Percentiles rank a stretch among this genome's conserved stretches.
These are phyloP conservation scores for Dendrocopos noguchii DNA, from an alignment of 2,113 vertebrate species.

Conservation along the genomic window DNA sequence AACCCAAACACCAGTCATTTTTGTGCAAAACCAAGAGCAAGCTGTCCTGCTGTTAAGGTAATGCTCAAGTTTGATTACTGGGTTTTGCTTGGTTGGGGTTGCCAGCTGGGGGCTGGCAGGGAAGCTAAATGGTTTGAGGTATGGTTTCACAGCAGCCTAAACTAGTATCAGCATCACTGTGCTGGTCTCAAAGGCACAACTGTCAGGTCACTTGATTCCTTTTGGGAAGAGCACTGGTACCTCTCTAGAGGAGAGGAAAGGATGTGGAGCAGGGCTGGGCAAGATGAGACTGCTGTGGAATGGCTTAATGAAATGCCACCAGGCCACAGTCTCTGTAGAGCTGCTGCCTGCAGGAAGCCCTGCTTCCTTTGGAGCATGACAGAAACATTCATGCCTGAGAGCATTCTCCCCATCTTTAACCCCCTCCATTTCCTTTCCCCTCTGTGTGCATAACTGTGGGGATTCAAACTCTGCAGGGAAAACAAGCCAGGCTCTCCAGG, in stretches of 20 bases:
- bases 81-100: background rate
- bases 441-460: rapidly evolving
- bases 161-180: background rate
- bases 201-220: background rate
- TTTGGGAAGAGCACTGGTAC: background rate
- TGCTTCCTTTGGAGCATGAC: background rate
- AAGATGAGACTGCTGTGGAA: background rate
- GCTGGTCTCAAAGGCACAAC: background rate
- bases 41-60: background rate
- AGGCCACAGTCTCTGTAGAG: background rate
- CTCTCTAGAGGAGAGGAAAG: background rate
- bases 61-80: background rate
- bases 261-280: background rate
- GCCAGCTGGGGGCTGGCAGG: background rate
- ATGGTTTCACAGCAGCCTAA: background rate
- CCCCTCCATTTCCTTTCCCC: background rate
- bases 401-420: background rate
- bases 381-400: background rate
- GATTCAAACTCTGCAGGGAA: background rate
- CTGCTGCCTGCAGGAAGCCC: background rate
- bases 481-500: background rate
- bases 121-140: background rate
- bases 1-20: background rate
- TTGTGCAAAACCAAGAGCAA: constrained; percentile 6
- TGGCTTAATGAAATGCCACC: background rate